These are phyloP conservation scores for Liparis tanakae DNA, from an alignment of 2,797 vertebrate species.

Conservation along the genomic window DNA sequence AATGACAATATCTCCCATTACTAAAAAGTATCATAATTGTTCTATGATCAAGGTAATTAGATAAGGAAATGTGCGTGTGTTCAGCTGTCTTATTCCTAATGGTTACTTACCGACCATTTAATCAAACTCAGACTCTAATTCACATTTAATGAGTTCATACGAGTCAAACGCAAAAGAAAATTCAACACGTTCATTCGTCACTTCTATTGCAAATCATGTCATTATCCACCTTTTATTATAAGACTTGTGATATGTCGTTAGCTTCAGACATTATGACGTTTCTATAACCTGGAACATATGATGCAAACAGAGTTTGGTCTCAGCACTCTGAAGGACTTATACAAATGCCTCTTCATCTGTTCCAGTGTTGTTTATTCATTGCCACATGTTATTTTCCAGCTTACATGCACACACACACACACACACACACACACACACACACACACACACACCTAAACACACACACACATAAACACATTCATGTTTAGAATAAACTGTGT, in stretches of 20 bases:
- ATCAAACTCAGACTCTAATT: constrained; percentile 61
- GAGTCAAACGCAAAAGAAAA: constrained; percentile 53
- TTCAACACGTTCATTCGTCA: constrained; percentile 54
- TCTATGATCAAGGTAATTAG: constrained; percentile 44
- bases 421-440: background rate
- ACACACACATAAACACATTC: background rate
- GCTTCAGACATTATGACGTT: constrained; percentile 26
- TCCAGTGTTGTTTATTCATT: background rate
- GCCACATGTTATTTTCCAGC: too few species aligned
- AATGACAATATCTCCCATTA: constrained; percentile 3
- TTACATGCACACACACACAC: background rate
- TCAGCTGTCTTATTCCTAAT: constrained; percentile 43
- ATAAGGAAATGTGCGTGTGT: constrained; percentile 45
- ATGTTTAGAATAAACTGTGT: background rate
- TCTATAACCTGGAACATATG: constrained; percentile 14
- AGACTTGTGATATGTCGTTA: constrained; percentile 53
- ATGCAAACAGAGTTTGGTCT: constrained; percentile 9
- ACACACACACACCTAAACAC: too few species aligned
- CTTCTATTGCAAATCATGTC: constrained; percentile 50
- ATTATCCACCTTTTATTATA: constrained; percentile 57
- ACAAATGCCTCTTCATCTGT: constrained; percentile 28
- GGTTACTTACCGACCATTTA: constrained; percentile 53
- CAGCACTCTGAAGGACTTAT: background rate
- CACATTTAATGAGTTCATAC: constrained; percentile 67
- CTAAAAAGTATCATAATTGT: constrained; percentile 41